Percentiles rank a stretch among this genome's conserved stretches.
These are phyloP conservation scores for Australoheros scitulus DNA, from an alignment of 2,113 vertebrate genomes.

Conservation along the genomic window DNA sequence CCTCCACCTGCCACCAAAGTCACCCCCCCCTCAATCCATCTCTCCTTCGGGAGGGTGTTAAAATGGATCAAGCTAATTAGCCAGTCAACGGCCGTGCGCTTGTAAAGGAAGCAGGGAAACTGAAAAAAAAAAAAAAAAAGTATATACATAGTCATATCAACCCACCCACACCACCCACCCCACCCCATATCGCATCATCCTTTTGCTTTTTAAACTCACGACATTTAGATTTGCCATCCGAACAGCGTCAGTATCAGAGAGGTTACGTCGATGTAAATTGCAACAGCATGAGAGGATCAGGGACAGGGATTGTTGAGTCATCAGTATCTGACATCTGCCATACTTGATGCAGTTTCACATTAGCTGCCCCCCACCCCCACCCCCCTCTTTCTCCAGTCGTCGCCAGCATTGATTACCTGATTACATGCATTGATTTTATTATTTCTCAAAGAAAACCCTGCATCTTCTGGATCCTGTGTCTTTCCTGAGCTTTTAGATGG, in stretches of 20 bases:
- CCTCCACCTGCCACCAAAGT: constrained; percentile 85
- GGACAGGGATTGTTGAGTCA: constrained; percentile 70
- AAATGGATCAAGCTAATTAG: constrained; percentile 91
- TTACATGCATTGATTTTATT: constrained; percentile 82
- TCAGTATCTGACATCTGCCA: constrained; percentile 69
- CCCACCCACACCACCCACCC: neutral
- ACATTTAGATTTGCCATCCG: neutral
- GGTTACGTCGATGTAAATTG: constrained; percentile 65
- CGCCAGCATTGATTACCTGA: constrained; percentile 79
- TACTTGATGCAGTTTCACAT: constrained; percentile 67
- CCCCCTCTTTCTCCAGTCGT: constrained; percentile 44
- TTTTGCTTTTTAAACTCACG: constrained; percentile 36
- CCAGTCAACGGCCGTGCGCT: constrained; percentile 68
- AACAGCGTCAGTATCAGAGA: neutral
- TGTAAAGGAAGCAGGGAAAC: constrained; percentile 2
- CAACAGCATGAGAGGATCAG: constrained; percentile 66
- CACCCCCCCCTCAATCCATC: constrained; percentile 73
- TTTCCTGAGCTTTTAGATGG: neutral
- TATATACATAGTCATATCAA: neutral
- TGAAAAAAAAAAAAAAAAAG: neutral
- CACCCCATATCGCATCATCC: constrained; percentile 60
- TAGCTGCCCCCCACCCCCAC: constrained; percentile 49
- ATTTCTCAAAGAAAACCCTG: constrained; percentile 78
- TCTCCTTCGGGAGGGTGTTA: constrained; percentile 81
- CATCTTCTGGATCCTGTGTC: constrained; percentile 64